These are phyloP conservation scores for Pteromalus puparum DNA, from an alignment of 1,140 invertebrate species.

Conservation along the genomic window DNA sequence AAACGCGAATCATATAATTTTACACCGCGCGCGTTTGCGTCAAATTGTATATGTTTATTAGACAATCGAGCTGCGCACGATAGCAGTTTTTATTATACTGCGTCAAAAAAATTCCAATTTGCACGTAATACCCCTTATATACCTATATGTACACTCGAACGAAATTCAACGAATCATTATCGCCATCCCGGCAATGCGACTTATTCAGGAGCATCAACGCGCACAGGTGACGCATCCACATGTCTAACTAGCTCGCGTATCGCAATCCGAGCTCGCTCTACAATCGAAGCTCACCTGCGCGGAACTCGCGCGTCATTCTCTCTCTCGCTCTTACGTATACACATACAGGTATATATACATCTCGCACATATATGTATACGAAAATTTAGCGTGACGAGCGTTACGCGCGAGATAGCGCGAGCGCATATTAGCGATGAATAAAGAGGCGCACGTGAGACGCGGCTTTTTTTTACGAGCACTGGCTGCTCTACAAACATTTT, in stretches of 20 bases:
- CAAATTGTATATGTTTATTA: too few relatives aligned
- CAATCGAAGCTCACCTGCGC: neutral
- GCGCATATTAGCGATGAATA: slow-evolving; percentile 26
- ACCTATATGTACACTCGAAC: too few relatives aligned
- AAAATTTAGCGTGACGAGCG: neutral
- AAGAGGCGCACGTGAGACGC: slow-evolving; percentile 12
- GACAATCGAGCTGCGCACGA: too few relatives aligned
- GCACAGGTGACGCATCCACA: neutral
- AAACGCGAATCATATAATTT: too few relatives aligned
- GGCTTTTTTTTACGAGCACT: slow-evolving; percentile 1
- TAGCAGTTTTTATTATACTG: too few relatives aligned
- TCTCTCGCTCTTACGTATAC: neutral
- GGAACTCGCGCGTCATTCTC: slow-evolving; percentile 8
- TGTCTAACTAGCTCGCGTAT: too few relatives aligned
- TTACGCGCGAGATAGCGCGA: slow-evolving; percentile 10
- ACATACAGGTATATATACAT: neutral
- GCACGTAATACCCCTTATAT: too few relatives aligned
- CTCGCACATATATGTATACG: neutral
- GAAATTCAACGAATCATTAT: too few relatives aligned
- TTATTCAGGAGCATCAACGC: too few relatives aligned
- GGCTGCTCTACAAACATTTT: slow-evolving; percentile 33
- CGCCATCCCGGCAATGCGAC: too few relatives aligned
- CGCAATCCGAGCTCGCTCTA: neutral
- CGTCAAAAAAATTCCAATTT: too few relatives aligned
- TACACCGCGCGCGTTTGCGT: too few relatives aligned